Conservation (phyloP, 2,113 vertebrate genomes). For the Tenebrosternarchus preto region DNA sequence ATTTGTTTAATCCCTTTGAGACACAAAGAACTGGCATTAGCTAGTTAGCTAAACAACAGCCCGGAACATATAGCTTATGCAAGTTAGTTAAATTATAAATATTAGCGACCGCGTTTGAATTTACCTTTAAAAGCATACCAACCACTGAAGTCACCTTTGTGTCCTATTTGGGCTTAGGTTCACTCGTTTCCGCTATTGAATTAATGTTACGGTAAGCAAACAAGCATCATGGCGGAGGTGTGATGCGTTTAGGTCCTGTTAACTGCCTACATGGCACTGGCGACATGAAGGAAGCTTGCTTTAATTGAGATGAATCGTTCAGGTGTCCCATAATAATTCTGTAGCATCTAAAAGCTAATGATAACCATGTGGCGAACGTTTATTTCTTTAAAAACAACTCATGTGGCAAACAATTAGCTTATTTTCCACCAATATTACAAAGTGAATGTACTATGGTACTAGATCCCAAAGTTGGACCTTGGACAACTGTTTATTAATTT, state of each 20-base stretch:
- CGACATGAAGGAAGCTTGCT: slow-evolving; percentile 56
- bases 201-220: slow-evolving; percentile 74
- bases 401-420: no score
- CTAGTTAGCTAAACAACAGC: not conserved
- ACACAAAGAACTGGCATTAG: not conserved
- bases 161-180: slow-evolving; percentile 74
- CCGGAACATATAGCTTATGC: not conserved
- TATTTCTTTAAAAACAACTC: no score
- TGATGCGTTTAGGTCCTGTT: slow-evolving; percentile 58
- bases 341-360: no score
- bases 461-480: no score
- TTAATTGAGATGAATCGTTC: slow-evolving; percentile 2
- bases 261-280: slow-evolving; percentile 25
- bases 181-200: slow-evolving; percentile 69
- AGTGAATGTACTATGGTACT: no score
- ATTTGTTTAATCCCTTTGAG: not conserved
- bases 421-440: no score
- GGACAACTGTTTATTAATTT: no score
- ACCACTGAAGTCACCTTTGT: slow-evolving; percentile 72
- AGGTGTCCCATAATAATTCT: not conserved
- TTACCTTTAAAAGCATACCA: slow-evolving; percentile 82
- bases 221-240: slow-evolving; percentile 84
- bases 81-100: no score
- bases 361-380: no score
- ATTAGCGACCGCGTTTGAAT: not conserved